Evolutionary conservation across 2,113 vertebrate genomes (phyloP).

Genomic region (Antechinus stuartii): DNA sequence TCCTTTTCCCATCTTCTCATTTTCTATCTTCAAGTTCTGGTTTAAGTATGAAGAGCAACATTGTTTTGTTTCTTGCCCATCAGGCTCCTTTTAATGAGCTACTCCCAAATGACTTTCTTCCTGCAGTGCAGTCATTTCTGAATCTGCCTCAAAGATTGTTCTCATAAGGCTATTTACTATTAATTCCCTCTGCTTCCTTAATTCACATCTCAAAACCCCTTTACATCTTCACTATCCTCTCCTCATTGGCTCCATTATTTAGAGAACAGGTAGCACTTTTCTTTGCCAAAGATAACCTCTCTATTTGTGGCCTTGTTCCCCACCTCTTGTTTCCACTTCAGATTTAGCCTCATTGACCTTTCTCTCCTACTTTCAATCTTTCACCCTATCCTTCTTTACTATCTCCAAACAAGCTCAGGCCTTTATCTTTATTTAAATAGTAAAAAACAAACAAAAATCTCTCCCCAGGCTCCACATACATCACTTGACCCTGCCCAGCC

Average conservation of each 20-base stretch:
- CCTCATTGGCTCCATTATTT: neutral
- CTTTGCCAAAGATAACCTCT: neutral
- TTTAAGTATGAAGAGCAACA: neutral
- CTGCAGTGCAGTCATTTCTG: constrained; percentile 6
- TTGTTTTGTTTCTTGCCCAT: neutral
- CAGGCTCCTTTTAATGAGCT: constrained; percentile 3
- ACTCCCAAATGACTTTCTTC: neutral
- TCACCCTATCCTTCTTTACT: neutral
- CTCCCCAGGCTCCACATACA: neutral
- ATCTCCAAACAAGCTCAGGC: neutral
- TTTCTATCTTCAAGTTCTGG: neutral
- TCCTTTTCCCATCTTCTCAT: neutral
- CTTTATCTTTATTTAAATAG: neutral
- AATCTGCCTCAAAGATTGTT: neutral
- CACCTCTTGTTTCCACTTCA: neutral
- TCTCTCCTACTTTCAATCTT: neutral
- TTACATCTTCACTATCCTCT: neutral
- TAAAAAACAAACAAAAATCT: neutral
- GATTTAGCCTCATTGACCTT: neutral
- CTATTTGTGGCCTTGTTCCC: neutral
- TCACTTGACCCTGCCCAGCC: neutral
- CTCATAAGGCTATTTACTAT: neutral
- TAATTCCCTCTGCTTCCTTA: neutral
- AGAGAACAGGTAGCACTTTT: neutral
- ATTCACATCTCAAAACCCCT: neutral